Percentiles rank a stretch among this genome's conserved stretches.
Conservation (phyloP, 2,113 vertebrate genomes). For the Melanerpes aurifrons region DNA sequence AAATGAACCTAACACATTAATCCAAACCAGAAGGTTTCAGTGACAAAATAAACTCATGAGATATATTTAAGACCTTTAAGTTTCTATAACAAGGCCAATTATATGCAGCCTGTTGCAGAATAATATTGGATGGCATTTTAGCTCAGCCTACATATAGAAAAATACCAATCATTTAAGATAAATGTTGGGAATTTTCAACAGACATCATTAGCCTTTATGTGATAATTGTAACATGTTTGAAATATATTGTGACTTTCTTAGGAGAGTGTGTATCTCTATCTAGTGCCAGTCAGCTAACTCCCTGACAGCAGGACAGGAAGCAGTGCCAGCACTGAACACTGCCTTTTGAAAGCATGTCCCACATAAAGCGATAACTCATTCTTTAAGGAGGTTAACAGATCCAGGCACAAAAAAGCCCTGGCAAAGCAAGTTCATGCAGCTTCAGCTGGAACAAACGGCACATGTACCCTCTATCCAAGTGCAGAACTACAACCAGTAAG, state of each 20-base stretch:
- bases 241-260: not conserved
- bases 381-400: not conserved
- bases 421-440: not conserved
- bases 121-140: slow-evolving; percentile 45
- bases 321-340: not conserved
- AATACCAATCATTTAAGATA: not conserved
- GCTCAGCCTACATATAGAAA: slow-evolving; percentile 19
- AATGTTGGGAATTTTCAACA: slow-evolving; percentile 2
- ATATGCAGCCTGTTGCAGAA: not conserved
- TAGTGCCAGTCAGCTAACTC: not conserved
- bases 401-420: not conserved
- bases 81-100: slow-evolving; percentile 29
- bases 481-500: not conserved
- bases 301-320: not conserved
- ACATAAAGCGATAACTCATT: not conserved
- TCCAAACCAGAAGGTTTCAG: not conserved
- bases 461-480: not conserved
- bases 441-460: not conserved
- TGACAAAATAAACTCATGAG: slow-evolving; percentile 8
- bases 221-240: not conserved
- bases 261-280: not conserved
- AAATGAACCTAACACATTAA: not conserved
- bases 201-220: not conserved
- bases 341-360: not conserved
- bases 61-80: slow-evolving; percentile 25